Percentiles rank a stretch among this genome's conserved stretches.
Conservation (phyloP, 1,140 invertebrate genomes). For the Cepaea nemoralis region DNA sequence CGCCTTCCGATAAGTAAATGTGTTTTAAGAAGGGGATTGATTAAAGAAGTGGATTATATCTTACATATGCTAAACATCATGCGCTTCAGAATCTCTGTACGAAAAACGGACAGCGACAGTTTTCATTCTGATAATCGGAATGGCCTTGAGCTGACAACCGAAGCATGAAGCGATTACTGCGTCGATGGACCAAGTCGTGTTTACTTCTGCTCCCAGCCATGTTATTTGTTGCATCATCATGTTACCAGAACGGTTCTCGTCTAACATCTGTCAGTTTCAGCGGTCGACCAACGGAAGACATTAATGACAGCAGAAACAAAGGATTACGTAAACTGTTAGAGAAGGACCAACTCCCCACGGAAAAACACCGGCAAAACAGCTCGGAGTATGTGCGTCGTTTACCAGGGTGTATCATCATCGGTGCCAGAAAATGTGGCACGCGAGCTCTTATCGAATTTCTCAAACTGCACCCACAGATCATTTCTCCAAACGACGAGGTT, state of each 20-base stretch:
- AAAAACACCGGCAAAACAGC: constrained; percentile 58
- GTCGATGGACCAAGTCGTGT: constrained; percentile 26
- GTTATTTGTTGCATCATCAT: constrained; percentile 41
- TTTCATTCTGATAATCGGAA: no score
- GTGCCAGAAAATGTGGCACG: constrained; percentile 73
- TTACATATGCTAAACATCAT: no score
- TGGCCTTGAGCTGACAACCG: no score
- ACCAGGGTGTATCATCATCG: constrained; percentile 70
- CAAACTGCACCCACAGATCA: constrained; percentile 70
- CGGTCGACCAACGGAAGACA: constrained; percentile 32
- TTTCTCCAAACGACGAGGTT: constrained; percentile 70
- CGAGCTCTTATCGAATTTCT: constrained; percentile 72
- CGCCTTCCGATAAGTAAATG: no score
- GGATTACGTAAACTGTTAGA: constrained; percentile 57
- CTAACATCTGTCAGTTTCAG: constrained; percentile 43
- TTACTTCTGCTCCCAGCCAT: constrained; percentile 32
- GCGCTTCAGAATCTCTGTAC: no score
- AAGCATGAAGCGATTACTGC: constrained; percentile 26
- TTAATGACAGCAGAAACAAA: constrained; percentile 35
- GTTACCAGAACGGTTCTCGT: constrained; percentile 48
- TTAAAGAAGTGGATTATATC: no score
- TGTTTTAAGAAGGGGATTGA: no score
- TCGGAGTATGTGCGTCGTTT: constrained; percentile 65
- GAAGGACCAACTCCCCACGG: constrained; percentile 24
- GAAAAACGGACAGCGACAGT: no score